Conservation (phyloP, 2,113 vertebrate species). For the Micromys minutus region DNA sequence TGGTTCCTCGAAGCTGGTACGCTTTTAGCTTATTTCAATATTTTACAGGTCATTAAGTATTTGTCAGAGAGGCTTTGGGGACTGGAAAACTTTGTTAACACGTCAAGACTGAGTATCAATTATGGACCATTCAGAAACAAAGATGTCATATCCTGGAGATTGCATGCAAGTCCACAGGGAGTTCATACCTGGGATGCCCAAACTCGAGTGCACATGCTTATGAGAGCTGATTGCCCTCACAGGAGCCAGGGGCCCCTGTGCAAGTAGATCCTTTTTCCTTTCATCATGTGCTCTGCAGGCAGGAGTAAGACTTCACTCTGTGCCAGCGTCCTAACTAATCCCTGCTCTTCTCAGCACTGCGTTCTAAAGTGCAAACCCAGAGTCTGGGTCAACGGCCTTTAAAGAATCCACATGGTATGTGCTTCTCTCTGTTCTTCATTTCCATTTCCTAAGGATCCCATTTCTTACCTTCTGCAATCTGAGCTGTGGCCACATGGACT, state of each 20-base stretch:
- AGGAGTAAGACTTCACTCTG: not conserved
- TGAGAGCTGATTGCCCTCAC: not conserved
- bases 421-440: conserved; percentile 17
- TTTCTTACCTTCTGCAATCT: not conserved
- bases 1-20: not conserved
- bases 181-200: not conserved
- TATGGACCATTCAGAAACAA: conserved; percentile 54
- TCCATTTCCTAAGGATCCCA: too few species aligned
- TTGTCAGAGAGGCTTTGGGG: conserved; percentile 65
- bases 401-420: not conserved
- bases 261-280: not conserved
- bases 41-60: conserved; percentile 70
- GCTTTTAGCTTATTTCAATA: conserved; percentile 62
- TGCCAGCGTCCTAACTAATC: not conserved
- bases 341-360: not conserved
- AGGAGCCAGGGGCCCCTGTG: not conserved
- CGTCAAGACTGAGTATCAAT: conserved; percentile 55
- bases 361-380: conserved; percentile 13
- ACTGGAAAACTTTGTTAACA: conserved; percentile 51
- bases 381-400: not conserved
- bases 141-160: conserved; percentile 20
- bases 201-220: not conserved
- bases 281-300: not conserved
- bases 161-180: not conserved
- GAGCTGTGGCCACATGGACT: not conserved